These are phyloP conservation scores for Argyresthia albistria DNA, from an alignment of 2,888 invertebrate species.

Conservation along the genomic window DNA sequence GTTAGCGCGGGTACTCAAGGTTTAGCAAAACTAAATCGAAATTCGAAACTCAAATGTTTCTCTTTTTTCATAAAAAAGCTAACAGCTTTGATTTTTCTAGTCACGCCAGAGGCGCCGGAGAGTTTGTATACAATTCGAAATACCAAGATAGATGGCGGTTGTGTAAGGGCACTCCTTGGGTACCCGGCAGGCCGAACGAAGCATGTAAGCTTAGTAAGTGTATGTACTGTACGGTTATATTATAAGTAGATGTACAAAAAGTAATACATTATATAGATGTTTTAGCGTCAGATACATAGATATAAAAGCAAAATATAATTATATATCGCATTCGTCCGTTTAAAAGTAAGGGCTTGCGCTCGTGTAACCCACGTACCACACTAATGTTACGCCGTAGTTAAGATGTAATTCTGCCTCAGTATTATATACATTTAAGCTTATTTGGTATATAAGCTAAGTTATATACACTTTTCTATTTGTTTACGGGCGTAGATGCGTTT, in stretches of 20 bases:
- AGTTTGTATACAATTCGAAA: no score
- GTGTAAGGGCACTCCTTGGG: slow-evolving; percentile 48
- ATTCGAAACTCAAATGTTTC: neutral
- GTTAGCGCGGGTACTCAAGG: slow-evolving; percentile 49
- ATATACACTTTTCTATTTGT: slow-evolving; percentile 67
- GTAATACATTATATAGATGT: slow-evolving; percentile 73
- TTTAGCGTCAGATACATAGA: slow-evolving; percentile 72
- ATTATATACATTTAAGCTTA: slow-evolving; percentile 73
- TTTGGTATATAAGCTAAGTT: slow-evolving; percentile 71
- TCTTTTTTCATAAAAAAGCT: neutral
- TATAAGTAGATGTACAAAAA: slow-evolving; percentile 73
- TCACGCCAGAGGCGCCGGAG: neutral
- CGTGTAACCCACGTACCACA: slow-evolving; percentile 69
- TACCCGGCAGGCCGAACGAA: slow-evolving; percentile 42
- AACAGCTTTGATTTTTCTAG: slow-evolving; percentile 4
- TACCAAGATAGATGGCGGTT: slow-evolving; percentile 18
- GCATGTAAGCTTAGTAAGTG: slow-evolving; percentile 67
- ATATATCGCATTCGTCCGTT: slow-evolving; percentile 73
- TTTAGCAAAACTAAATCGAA: slow-evolving; percentile 23
- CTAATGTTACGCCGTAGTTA: slow-evolving; percentile 70
- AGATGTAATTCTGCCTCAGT: slow-evolving; percentile 73
- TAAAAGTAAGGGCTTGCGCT: slow-evolving; percentile 70
- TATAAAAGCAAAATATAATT: slow-evolving; percentile 71
- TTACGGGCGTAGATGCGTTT: slow-evolving; percentile 61
- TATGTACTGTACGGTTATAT: slow-evolving; percentile 59